Percentiles rank a stretch among this genome's conserved stretches.
These are phyloP conservation scores for Spilarctia lutea DNA, from an alignment of 2,888 invertebrate species.

Conservation along the genomic window DNA sequence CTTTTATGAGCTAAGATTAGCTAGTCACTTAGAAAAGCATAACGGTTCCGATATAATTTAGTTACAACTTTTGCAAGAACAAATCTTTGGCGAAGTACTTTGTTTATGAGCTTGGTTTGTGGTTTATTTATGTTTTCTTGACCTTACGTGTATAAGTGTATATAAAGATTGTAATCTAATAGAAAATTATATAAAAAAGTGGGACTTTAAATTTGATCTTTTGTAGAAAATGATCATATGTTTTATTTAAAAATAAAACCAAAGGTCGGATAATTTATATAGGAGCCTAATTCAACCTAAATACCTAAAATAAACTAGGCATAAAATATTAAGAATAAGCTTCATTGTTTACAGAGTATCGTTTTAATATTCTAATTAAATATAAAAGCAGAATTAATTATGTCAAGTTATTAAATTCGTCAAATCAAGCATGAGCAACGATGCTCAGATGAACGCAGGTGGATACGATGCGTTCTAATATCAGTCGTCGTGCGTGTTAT, in stretches of 20 bases:
- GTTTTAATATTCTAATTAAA: not conserved
- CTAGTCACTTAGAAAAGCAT: slow-evolving; percentile 44
- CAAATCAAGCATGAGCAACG: slow-evolving; percentile 46
- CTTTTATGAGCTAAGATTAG: slow-evolving; percentile 62
- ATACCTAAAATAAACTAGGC: not conserved
- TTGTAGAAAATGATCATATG: not conserved
- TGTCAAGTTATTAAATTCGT: slow-evolving; percentile 31
- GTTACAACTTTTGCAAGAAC: slow-evolving; percentile 51
- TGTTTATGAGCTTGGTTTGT: slow-evolving; percentile 43
- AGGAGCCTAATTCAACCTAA: not conserved
- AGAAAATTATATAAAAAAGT: not conserved
- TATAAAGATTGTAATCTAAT: not conserved
- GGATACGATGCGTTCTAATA: slow-evolving; percentile 36
- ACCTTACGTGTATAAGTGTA: slow-evolving; percentile 14
- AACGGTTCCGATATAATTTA: slow-evolving; percentile 46
- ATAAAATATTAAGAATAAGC: not conserved
- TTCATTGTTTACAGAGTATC: not conserved
- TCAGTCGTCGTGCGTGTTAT: slow-evolving; percentile 42
- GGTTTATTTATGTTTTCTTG: slow-evolving; percentile 34
- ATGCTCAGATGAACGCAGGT: slow-evolving; percentile 29
- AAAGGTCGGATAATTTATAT: not conserved
- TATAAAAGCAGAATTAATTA: slow-evolving; percentile 30
- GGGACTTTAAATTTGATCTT: not conserved
- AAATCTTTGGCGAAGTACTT: slow-evolving; percentile 48
- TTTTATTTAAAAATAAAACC: not conserved